Conservation (phyloP, 30 jellyfish, hydroid and myxozoan genomes). For the Chironex yamaguchii region DNA sequence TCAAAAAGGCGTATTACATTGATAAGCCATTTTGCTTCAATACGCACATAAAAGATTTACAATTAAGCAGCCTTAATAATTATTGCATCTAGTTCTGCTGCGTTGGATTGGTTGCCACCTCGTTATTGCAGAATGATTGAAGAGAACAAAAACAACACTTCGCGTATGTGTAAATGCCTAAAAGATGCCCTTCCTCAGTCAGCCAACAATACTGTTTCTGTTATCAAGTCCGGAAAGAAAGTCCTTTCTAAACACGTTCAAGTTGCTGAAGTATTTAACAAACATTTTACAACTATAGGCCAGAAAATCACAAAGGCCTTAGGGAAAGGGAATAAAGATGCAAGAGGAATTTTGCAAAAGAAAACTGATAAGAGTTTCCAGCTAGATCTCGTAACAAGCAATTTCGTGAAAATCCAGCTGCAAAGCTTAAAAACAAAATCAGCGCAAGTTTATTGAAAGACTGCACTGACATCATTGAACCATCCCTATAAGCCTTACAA, state of each 20-base stretch:
- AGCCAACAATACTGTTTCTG: background rate
- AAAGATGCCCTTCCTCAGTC: background rate
- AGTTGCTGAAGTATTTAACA: constrained; percentile 52
- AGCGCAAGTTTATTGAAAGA: constrained; percentile 61
- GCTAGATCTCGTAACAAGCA: constrained; percentile 66
- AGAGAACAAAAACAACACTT: background rate
- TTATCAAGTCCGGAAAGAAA: background rate
- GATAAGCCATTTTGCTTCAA: too few relatives aligned
- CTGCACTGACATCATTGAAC: background rate
- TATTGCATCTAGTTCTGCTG: too few relatives aligned
- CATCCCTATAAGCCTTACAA: background rate
- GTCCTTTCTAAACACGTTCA: constrained; percentile 25
- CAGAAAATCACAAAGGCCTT: constrained; percentile 68
- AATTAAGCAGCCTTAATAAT: too few relatives aligned
- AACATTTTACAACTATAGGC: constrained; percentile 58
- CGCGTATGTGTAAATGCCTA: background rate
- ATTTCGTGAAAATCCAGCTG: constrained; percentile 65
- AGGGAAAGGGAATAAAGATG: constrained; percentile 45
- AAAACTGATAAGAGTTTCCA: constrained; percentile 70
- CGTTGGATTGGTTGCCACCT: background rate
- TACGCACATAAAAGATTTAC: too few relatives aligned
- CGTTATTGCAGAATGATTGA: background rate
- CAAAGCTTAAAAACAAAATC: constrained; percentile 54
- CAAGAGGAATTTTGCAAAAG: constrained; percentile 67
- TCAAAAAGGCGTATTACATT: too few relatives aligned